Conservation (phyloP, 2,888 invertebrate species). For the Lasioglossum pauxillum region DNA sequence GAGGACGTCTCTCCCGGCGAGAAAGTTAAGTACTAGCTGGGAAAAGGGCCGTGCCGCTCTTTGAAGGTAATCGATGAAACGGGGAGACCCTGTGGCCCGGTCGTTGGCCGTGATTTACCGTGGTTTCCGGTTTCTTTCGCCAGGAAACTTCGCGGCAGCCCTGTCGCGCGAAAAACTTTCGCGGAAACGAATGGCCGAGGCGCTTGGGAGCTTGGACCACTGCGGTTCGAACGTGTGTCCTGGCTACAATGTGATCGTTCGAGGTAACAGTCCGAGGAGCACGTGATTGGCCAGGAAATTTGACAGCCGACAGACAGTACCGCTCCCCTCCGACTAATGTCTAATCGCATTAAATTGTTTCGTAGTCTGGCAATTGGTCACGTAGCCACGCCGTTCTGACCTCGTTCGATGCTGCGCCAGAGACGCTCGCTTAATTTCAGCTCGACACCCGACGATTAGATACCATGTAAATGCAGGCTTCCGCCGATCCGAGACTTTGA, state of each 20-base stretch:
- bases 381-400: slow-evolving; percentile 44
- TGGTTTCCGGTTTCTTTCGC: background rate
- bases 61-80: slow-evolving; percentile 61
- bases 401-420: slow-evolving; percentile 37
- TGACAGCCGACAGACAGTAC: slow-evolving; percentile 74
- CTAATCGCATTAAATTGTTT: slow-evolving; percentile 76
- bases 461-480: slow-evolving; percentile 41
- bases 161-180: background rate
- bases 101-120: slow-evolving; percentile 42
- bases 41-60: slow-evolving; percentile 42
- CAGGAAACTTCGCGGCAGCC: background rate
- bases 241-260: background rate
- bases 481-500: slow-evolving; percentile 31
- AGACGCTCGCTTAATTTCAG: slow-evolving; percentile 38
- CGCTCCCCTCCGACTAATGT: slow-evolving; percentile 63
- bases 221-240: background rate
- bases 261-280: slow-evolving; percentile 7
- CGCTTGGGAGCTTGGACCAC: background rate
- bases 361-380: slow-evolving; percentile 61
- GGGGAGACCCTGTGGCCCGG: slow-evolving; percentile 32
- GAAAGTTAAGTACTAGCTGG: slow-evolving; percentile 54
- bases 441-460: slow-evolving; percentile 40
- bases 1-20: slow-evolving; percentile 21
- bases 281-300: slow-evolving; percentile 63
- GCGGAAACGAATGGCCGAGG: background rate